These are phyloP conservation scores for Hybos culiciformis DNA, from an alignment of 2,888 invertebrate species.

Conservation along the genomic window DNA sequence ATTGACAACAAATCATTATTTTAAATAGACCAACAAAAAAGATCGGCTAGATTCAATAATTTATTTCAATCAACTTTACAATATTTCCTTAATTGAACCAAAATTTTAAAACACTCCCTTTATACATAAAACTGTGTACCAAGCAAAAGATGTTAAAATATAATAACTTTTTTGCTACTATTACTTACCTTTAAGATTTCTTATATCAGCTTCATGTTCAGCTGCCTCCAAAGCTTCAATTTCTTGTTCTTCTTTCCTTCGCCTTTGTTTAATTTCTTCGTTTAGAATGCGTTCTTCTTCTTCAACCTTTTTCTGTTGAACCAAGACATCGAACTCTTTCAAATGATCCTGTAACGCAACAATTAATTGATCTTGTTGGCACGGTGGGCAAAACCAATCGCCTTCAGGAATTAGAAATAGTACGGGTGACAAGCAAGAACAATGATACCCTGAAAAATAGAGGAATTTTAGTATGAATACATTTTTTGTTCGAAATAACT, in stretches of 20 bases:
- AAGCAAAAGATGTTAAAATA: too few relatives aligned
- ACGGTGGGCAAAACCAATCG: constrained; percentile 96
- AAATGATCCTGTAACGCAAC: constrained; percentile 59
- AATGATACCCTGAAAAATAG: too few relatives aligned
- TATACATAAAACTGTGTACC: constrained; percentile 28
- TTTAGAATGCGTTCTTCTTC: constrained; percentile 21
- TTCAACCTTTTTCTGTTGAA: constrained; percentile 37
- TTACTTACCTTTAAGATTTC: constrained; percentile 27
- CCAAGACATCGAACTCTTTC: constrained; percentile 58
- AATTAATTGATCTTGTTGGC: constrained; percentile 77
- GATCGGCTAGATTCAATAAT: too few relatives aligned
- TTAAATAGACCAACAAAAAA: too few relatives aligned
- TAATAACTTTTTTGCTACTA: too few relatives aligned
- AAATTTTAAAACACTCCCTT: too few relatives aligned
- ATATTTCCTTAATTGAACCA: too few relatives aligned
- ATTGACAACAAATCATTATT: too few relatives aligned
- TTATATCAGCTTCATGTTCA: constrained; percentile 15
- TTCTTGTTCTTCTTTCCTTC: constrained; percentile 10
- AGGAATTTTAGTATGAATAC: too few relatives aligned
- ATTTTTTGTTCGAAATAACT: too few relatives aligned
- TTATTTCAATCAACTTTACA: too few relatives aligned
- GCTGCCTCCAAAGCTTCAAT: constrained; percentile 8
- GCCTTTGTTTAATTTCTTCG: constrained; percentile 27
- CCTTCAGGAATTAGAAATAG: constrained; percentile 91
- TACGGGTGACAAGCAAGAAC: constrained; percentile 84